Evolutionary conservation across 2,113 vertebrate genomes (phyloP).

Genomic region (Bubo blakistoni): DNA sequence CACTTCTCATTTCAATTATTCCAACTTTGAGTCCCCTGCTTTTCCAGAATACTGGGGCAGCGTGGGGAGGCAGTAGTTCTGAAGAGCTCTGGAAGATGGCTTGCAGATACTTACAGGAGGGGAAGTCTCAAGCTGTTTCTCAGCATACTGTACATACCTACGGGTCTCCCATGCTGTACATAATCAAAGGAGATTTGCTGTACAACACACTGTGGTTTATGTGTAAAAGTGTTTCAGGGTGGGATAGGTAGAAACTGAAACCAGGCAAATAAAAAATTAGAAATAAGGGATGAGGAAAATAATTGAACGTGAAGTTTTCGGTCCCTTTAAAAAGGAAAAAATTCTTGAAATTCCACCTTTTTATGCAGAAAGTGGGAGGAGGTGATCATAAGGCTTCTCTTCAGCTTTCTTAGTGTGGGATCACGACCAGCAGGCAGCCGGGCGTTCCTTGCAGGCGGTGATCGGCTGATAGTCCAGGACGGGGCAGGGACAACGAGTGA

Average conservation of each 20-base stretch:
- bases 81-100: background rate
- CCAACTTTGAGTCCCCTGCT: background rate
- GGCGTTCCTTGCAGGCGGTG: background rate
- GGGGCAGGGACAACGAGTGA: background rate
- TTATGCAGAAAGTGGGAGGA: background rate
- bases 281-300: background rate
- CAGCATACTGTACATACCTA: background rate
- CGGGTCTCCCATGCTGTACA: background rate
- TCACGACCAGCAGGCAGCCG: background rate
- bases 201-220: background rate
- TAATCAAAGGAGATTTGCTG: background rate
- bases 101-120: background rate
- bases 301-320: background rate
- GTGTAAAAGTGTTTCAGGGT: background rate
- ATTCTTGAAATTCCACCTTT: slow-evolving; percentile 9
- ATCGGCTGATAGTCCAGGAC: background rate
- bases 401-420: background rate
- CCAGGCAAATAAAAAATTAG: background rate
- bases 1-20: background rate
- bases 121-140: background rate
- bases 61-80: background rate
- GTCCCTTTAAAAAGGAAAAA: background rate
- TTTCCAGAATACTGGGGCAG: background rate
- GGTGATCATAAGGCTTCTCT: background rate
- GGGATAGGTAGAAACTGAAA: background rate